Evolutionary conservation across 2,797 vertebrate genomes (phyloP), one percentile per base, ranked within the genome.

Genomic region (Tiaroga cobitis): DNA sequence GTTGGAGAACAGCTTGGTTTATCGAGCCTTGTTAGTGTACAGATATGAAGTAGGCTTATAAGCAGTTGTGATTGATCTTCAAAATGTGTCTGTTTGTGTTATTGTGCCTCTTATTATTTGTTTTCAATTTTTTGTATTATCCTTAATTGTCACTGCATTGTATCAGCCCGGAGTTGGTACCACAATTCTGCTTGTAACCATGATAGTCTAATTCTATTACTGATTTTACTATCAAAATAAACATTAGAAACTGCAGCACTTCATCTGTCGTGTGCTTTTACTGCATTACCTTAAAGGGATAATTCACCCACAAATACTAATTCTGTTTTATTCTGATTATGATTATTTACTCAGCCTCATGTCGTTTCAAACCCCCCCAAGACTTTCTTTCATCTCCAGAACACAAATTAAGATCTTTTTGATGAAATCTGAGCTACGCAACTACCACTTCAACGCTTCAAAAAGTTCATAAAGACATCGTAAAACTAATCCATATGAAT

Each of bases 171-270:
- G 95, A 91, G 95, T 95, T 96, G 95, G 89, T 95, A 94, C 94
- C 90, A 89, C 94, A 93, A 87, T 92, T 94, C 91, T 94, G 94
- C 95, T 96, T 96, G 95, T 96, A 96, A 95, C 93, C 94, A 95
- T 91, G 92, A 93, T 94, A 95, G 94, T 96, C 94, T 94, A 92
- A 95, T 95, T 94, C 93, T 94, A 93, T 95, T 94, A 94, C 96
- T 96, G 94, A 95, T 95, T 96, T 96, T 94, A 95, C 94, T 95
- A 95, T 89, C 92, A 94, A 95, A 94, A 96, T 96, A 96, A 95
- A 93, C 92, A 92, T 94, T 94, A 95, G 93, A 95, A 90, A 95
- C 92, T 91, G 92, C 91, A 92, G 15, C 13, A 18, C 80, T 61
- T 61, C 21, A 34, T 89, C 43, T 76, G 49, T 83, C 39, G 0